Conservation (phyloP, 2,888 invertebrate species). For the Rhogogaster chlorosoma region DNA sequence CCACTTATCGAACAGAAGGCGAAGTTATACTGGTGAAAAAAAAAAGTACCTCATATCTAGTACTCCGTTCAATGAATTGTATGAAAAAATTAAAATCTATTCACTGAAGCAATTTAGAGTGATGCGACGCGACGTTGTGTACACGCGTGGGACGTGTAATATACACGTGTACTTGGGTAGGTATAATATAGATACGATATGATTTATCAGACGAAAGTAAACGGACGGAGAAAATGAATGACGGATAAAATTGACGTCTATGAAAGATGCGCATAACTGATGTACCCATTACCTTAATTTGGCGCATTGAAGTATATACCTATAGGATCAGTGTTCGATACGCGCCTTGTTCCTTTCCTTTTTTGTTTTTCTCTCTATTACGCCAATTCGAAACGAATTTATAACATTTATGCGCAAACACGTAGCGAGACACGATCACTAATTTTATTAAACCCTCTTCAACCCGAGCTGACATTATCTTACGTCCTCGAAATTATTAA, state of each 20-base stretch:
- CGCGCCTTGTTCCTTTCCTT: neutral
- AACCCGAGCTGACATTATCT: constrained; percentile 2
- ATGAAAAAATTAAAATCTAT: constrained; percentile 16
- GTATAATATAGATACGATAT: neutral
- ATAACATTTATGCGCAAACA: neutral
- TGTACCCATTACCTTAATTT: neutral
- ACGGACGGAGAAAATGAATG: neutral
- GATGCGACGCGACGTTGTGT: neutral
- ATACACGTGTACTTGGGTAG: neutral
- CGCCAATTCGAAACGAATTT: neutral
- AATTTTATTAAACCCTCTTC: neutral
- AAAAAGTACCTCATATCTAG: neutral
- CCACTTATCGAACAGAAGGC: constrained; percentile 16
- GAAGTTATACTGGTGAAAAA: neutral
- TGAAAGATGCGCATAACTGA: neutral
- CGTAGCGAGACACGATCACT: neutral
- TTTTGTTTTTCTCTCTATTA: neutral
- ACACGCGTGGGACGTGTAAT: neutral
- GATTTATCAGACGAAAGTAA: neutral
- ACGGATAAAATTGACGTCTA: constrained; percentile 3
- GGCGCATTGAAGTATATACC: neutral
- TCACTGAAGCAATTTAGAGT: neutral
- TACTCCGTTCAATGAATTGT: constrained; percentile 1
- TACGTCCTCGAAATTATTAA: neutral
- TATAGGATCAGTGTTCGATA: neutral